Percentiles rank a stretch among this genome's conserved stretches.
phyloP scores from a whole-genome alignment of 2,888 invertebrate genomes.

The Drosophila silvestris region DNA sequence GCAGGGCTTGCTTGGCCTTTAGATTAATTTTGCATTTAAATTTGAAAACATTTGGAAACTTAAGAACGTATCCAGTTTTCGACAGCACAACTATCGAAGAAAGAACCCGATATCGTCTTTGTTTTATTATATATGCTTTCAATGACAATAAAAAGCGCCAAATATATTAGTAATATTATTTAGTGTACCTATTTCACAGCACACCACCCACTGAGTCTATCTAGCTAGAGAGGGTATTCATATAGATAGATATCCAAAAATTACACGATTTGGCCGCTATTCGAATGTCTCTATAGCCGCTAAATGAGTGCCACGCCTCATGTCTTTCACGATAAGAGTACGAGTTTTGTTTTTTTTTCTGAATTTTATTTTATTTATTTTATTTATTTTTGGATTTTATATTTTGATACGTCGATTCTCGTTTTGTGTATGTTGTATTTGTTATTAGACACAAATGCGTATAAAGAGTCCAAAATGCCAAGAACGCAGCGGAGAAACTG shows the following conservation, averaged over 20 bases:
- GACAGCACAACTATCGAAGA: no score
- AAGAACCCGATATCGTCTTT: no score
- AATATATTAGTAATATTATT: neutral
- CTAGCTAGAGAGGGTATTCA: neutral
- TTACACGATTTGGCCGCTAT: conserved; percentile 41
- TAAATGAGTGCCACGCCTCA: conserved; percentile 55
- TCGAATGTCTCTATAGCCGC: conserved; percentile 40
- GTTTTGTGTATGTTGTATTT: conserved; percentile 38
- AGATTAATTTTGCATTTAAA: neutral
- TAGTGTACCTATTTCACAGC: neutral
- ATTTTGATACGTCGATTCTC: conserved; percentile 33
- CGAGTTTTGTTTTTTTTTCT: neutral
- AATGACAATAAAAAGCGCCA: neutral
- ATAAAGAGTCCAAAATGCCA: conserved; percentile 39
- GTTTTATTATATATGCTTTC: neutral
- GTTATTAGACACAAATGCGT: conserved; percentile 19
- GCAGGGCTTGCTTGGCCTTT: neutral
- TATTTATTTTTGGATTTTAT: conserved; percentile 16
- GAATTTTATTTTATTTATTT: conserved; percentile 4
- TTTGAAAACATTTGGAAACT: neutral
- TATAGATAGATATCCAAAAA: conserved; percentile 24
- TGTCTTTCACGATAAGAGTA: conserved; percentile 38
- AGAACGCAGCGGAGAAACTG: conserved; percentile 40
- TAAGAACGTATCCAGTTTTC: neutral
- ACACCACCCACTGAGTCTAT: neutral